These are phyloP conservation scores for Rhingia campestris DNA, from an alignment of 2,888 invertebrate species.

Conservation along the genomic window DNA sequence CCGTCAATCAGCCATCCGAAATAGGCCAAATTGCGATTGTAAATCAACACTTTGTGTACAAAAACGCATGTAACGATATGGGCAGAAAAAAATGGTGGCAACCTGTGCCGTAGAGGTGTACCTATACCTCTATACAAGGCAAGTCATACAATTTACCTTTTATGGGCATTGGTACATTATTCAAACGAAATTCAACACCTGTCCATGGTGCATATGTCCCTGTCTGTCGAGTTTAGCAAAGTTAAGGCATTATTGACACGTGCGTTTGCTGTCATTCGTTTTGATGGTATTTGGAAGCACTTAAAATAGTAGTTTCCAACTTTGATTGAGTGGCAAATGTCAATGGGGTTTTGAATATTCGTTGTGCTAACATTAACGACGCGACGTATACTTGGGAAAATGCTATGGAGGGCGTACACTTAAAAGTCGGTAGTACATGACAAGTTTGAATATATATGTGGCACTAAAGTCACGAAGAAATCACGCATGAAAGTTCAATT, in stretches of 20 bases:
- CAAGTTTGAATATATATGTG: too few species aligned
- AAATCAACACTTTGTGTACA: constrained; percentile 14
- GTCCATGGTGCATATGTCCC: constrained; percentile 18
- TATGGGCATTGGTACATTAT: constrained; percentile 21
- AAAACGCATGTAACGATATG: background rate
- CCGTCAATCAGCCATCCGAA: constrained; percentile 21
- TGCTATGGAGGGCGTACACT: too few species aligned
- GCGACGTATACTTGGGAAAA: too few species aligned
- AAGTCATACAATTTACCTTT: background rate
- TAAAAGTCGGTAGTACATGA: too few species aligned
- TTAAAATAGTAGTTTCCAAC: background rate
- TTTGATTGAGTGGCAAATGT: background rate
- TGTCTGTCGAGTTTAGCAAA: too few species aligned
- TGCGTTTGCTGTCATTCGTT: background rate
- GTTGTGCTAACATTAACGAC: too few species aligned
- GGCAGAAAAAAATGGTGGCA: background rate
- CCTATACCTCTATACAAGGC: constrained; percentile 1
- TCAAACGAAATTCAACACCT: constrained; percentile 20
- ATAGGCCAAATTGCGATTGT: constrained; percentile 13
- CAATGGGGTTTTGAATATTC: background rate
- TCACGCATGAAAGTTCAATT: too few species aligned
- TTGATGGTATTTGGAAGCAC: background rate
- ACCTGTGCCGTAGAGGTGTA: background rate
- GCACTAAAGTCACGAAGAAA: too few species aligned
- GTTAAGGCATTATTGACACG: background rate